A percentile compares a stretch with the other conserved stretches of the same genome.
These are phyloP conservation scores for Micropoecilia bifurca DNA, from an alignment of 2,797 vertebrate species.

Conservation along the genomic window DNA sequence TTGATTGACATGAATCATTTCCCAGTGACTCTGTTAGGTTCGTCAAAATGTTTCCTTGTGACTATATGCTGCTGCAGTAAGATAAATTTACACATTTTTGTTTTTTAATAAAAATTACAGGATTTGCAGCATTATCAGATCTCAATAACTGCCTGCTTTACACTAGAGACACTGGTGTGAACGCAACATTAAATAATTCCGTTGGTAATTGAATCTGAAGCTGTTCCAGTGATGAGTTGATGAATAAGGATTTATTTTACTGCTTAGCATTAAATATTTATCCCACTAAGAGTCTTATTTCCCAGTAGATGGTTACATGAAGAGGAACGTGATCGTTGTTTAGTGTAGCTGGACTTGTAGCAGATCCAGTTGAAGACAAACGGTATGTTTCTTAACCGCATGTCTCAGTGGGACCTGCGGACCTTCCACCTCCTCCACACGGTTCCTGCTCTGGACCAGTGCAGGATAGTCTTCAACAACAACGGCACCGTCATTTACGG, in stretches of 20 bases:
- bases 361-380: neutral
- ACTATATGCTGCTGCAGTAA: neutral
- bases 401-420: slow-evolving; percentile 92
- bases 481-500: slow-evolving; percentile 98
- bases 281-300: slow-evolving; percentile 35
- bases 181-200: neutral
- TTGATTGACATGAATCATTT: neutral
- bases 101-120: neutral
- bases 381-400: slow-evolving; percentile 77
- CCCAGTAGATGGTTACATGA: slow-evolving; percentile 8
- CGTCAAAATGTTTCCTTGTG: too few species aligned
- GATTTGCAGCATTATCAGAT: neutral
- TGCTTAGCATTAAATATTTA: slow-evolving; percentile 60
- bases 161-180: slow-evolving; percentile 14
- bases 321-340: slow-evolving; percentile 25
- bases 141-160: neutral
- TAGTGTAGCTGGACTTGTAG: slow-evolving; percentile 21
- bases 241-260: slow-evolving; percentile 41
- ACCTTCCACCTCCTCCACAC: slow-evolving; percentile 98
- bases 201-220: slow-evolving; percentile 20
- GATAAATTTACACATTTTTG: neutral
- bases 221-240: slow-evolving; percentile 17
- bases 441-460: slow-evolving; percentile 97
- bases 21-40: neutral
- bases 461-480: slow-evolving; percentile 98